Evolutionary conservation across 2,113 vertebrate species (phyloP), one percentile per base, ranked within the genome.

Genomic region (Halichoerus grypus): DNA sequence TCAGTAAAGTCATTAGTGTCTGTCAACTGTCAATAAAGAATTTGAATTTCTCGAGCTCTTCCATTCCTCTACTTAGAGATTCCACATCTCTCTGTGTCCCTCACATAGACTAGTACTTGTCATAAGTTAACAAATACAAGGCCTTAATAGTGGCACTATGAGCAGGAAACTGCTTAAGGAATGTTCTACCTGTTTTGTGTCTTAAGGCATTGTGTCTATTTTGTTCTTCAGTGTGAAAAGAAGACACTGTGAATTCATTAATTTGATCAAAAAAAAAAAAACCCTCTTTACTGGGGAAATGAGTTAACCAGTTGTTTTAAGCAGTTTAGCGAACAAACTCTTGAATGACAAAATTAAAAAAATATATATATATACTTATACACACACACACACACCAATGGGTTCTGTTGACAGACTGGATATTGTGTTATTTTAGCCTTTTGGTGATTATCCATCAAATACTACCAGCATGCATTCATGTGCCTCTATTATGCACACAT

Each of bases 31-130:
- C 51, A 72, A 36, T 33, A 22, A 81, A 33, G 26, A 1, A 1
- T 71, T 89, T 92, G 36, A 67, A 65, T 96, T 86, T 86, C 77
- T 89, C 42, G 55, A 61, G 67, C 18, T 46, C 28, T 88, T 42
- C 42, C 7, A n/a, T 74, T 90, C 9, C 28, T 59, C 46, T 59
- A 13, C 51, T 7, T 10, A 33, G 51, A 36, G 51, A 81, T 33
- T 46, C 8, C 19, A n/a, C 24, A 8, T 6, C 74, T 65, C 11
- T 39, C 49, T 36, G 1, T 49, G 31, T 55, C n/a, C 24, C 16
- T 16, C 63, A 18, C 24, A 55, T 19, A 89, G 72, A 81, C 39
- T 36, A 49, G 15, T 51, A 86, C 51, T 69, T 87, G 13, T 42
- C 33, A 76, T 33, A 67, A 85, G 39, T 22, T 67, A 33, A 76